Percentiles rank a stretch among this genome's conserved stretches.
Conservation (phyloP, 2,113 vertebrate species). For the Sinocyclocheilus rhinocerous region DNA sequence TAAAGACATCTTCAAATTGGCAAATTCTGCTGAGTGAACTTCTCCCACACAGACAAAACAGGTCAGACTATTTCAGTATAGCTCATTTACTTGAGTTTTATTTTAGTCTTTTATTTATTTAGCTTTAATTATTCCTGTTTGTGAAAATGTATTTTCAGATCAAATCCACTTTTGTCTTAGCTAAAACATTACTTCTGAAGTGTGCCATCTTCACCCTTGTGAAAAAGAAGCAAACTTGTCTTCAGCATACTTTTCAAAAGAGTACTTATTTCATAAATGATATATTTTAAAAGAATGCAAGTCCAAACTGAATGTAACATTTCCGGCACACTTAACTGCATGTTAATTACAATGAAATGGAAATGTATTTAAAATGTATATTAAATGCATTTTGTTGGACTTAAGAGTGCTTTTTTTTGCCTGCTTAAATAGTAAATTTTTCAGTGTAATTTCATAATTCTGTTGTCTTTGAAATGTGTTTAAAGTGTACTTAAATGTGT, state of each 20-base stretch:
- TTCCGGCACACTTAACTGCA: neutral
- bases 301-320: neutral
- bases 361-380: neutral
- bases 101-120: slow-evolving; percentile 3
- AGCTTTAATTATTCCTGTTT: neutral
- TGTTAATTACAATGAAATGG: neutral
- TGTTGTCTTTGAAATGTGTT: too few species aligned
- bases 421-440: too few species aligned
- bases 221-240: neutral
- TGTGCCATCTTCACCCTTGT: neutral
- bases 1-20: too few species aligned
- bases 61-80: neutral
- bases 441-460: neutral
- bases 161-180: neutral
- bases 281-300: neutral
- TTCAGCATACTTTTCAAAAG: neutral
- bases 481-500: neutral
- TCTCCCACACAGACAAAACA: neutral
- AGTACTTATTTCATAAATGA: neutral
- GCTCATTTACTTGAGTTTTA: neutral
- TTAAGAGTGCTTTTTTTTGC: neutral
- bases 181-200: neutral
- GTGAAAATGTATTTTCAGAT: neutral
- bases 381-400: neutral
- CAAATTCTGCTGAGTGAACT: neutral